phyloP scores from a whole-genome alignment of 1,140 invertebrate species.

The Heterodera schachtii region DNA sequence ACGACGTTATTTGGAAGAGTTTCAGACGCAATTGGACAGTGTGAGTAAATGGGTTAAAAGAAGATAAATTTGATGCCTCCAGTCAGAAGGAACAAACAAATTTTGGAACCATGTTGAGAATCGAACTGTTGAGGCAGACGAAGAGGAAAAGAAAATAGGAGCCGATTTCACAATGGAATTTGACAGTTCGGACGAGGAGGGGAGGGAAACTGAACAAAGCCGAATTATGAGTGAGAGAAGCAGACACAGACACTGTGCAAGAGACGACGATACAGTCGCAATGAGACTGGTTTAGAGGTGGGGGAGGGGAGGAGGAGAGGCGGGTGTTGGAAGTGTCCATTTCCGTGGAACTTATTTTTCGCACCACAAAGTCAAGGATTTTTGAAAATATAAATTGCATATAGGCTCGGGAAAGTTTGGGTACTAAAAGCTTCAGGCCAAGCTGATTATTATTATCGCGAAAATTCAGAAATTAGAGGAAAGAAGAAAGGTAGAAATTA shows the following conservation, averaged over 20 bases:
- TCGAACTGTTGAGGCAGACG: constrained; percentile 44
- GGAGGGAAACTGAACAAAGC: constrained; percentile 34
- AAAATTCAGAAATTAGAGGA: too few relatives aligned
- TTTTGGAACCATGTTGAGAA: constrained; percentile 54
- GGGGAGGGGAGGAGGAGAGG: neutral
- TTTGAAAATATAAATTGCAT: too few relatives aligned
- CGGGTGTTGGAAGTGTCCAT: too few relatives aligned
- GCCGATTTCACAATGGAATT: constrained; percentile 50
- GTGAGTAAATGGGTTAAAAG: constrained; percentile 8
- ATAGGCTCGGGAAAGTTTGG: too few relatives aligned
- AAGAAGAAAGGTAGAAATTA: neutral
- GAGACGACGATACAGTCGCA: constrained; percentile 15
- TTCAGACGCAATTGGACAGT: neutral
- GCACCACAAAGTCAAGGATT: too few relatives aligned
- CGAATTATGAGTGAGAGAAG: constrained; percentile 32
- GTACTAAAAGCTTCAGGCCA: too few relatives aligned
- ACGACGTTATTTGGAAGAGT: constrained; percentile 36
- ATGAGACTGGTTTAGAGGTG: constrained; percentile 30
- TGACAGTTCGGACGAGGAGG: constrained; percentile 53
- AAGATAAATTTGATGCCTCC: neutral
- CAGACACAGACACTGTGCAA: constrained; percentile 23
- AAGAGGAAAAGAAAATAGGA: constrained; percentile 43
- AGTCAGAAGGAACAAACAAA: constrained; percentile 35
- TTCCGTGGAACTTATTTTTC: too few relatives aligned
- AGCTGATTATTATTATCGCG: too few relatives aligned